Conservation (phyloP, 2,797 vertebrate species). For the Crypturellus tataupa region DNA sequence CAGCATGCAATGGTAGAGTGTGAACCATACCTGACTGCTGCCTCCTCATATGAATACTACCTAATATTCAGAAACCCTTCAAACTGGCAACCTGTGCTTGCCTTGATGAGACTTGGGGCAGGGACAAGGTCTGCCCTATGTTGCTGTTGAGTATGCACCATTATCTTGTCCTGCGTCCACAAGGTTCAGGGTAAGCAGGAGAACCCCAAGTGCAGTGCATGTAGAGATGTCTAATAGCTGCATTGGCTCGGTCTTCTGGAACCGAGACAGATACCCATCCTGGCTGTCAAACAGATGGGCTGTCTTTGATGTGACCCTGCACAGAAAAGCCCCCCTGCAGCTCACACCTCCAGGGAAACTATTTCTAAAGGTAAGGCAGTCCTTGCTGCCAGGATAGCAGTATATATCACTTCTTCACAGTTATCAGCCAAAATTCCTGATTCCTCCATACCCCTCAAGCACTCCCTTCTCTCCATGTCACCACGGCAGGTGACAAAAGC, state of each 20-base stretch:
- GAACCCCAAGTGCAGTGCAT: not conserved
- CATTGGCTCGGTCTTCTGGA: not conserved
- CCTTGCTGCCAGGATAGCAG: not conserved
- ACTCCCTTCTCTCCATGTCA: not conserved
- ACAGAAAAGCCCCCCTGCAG: not conserved
- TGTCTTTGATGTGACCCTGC: not conserved
- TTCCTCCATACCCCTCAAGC: not conserved
- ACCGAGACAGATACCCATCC: rapidly evolving
- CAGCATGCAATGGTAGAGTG: not conserved
- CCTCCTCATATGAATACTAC: not conserved
- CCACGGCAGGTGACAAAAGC: not conserved
- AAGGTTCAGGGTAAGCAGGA: rapidly evolving
- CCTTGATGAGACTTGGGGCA: not conserved
- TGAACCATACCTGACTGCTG: not conserved
- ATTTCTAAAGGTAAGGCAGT: not conserved
- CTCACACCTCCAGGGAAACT: not conserved
- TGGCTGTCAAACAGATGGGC: not conserved
- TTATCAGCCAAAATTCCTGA: not conserved
- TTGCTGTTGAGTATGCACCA: rapidly evolving
- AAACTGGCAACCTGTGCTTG: not conserved
- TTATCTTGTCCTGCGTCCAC: not conserved
- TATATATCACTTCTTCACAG: not conserved
- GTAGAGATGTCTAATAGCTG: not conserved
- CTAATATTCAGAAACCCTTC: not conserved
- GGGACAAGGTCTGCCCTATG: rapidly evolving